Evolutionary conservation across 1,140 invertebrate species (phyloP).

Genomic region (Aphelenchoides avenae): DNA sequence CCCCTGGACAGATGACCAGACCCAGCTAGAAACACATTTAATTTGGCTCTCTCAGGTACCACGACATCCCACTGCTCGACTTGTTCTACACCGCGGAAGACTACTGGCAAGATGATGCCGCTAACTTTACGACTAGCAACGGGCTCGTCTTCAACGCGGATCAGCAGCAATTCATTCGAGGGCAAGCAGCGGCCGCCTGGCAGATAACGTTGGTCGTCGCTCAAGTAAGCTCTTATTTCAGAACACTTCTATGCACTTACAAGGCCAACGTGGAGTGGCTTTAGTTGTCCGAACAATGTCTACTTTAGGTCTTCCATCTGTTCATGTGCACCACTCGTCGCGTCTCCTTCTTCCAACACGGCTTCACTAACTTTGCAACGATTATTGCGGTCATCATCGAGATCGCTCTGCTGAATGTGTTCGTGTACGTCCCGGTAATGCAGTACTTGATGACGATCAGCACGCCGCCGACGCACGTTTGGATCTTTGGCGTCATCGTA

Average conservation of each 20-base stretch:
- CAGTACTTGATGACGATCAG: conserved; percentile 15
- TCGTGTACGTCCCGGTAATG: conserved; percentile 27
- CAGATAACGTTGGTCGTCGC: conserved; percentile 39
- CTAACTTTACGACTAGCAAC: conserved; percentile 40
- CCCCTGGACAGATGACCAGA: too few species aligned
- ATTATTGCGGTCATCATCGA: conserved; percentile 27
- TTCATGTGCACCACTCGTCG: conserved; percentile 35
- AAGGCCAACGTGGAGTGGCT: too few species aligned
- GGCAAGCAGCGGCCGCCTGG: conserved; percentile 50
- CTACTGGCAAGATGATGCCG: conserved; percentile 42
- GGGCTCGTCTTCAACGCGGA: conserved; percentile 33
- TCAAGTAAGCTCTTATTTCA: neutral
- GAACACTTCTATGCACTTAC: too few species aligned
- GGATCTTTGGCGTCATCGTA: conserved; percentile 17
- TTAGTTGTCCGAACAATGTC: too few species aligned
- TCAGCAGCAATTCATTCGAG: conserved; percentile 43
- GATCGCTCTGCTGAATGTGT: conserved; percentile 14
- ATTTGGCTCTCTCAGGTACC: conserved; percentile 37
- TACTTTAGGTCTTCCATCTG: conserved; percentile 26
- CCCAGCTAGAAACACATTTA: too few species aligned
- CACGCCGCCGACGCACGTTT: conserved; percentile 25
- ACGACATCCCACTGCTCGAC: conserved; percentile 38
- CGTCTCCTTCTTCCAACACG: conserved; percentile 27
- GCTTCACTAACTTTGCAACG: conserved; percentile 14
- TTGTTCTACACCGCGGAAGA: conserved; percentile 49